A percentile compares a stretch with the other conserved stretches of the same genome.
Evolutionary conservation across 2,888 invertebrate genomes (phyloP).

Genomic region (Tetramorium bicarinatum): DNA sequence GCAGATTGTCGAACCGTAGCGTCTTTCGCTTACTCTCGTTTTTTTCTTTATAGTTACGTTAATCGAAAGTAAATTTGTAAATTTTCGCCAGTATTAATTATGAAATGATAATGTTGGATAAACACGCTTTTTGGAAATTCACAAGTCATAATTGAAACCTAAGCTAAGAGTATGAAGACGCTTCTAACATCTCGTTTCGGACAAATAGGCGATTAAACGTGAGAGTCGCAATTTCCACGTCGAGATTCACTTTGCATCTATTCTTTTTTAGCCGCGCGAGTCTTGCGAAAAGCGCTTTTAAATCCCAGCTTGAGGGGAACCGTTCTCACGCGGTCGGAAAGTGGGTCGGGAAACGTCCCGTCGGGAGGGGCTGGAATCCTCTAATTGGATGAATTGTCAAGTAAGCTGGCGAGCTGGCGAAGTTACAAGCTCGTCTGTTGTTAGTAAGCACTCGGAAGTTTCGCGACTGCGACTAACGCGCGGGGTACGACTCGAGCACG

Average conservation of each 20-base stretch:
- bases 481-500: conserved; percentile 12
- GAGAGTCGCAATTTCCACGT: conserved; percentile 19
- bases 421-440: conserved; percentile 66
- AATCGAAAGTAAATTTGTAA: not conserved
- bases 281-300: conserved; percentile 58
- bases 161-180: not conserved
- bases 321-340: conserved; percentile 45
- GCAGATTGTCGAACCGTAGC: not conserved
- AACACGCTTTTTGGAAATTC: not conserved
- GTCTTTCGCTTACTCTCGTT: not conserved
- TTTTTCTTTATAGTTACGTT: not conserved
- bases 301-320: conserved; percentile 6
- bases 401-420: conserved; percentile 47
- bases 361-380: conserved; percentile 58
- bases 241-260: conserved; percentile 58
- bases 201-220: not conserved
- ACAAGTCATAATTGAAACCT: not conserved
- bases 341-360: conserved; percentile 30
- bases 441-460: conserved; percentile 63
- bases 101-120: not conserved
- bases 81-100: not conserved
- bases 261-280: conserved; percentile 6
- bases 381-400: conserved; percentile 73
- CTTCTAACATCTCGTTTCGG: not conserved
- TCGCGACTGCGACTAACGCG: conserved; percentile 10